Conservation (phyloP, 2,888 invertebrate genomes). For the Trachelus tabidus region DNA sequence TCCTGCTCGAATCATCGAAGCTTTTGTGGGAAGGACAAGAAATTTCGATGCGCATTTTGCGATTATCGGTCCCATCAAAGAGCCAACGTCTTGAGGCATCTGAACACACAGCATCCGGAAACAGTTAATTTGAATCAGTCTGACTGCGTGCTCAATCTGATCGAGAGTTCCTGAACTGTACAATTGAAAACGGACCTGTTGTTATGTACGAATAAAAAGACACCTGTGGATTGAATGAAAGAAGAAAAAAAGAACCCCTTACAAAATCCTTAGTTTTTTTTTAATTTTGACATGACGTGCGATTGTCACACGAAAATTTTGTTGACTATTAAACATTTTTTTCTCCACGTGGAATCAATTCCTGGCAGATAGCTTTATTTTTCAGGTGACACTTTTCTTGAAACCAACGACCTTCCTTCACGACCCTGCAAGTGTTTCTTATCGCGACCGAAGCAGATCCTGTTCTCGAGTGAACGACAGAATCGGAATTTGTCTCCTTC, state of each 20-base stretch:
- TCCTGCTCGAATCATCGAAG: conserved; percentile 31
- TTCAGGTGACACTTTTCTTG: neutral
- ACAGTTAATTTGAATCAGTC: neutral
- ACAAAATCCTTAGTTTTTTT: neutral
- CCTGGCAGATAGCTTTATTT: neutral
- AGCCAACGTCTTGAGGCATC: conserved; percentile 35
- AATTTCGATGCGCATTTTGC: conserved; percentile 36
- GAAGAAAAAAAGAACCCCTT: neutral
- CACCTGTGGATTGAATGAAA: neutral
- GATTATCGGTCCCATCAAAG: conserved; percentile 36
- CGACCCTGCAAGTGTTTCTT: neutral
- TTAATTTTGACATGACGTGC: too few species aligned
- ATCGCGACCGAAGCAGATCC: neutral
- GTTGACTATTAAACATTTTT: neutral
- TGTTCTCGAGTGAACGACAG: neutral
- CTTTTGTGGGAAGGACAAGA: conserved; percentile 36
- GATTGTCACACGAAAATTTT: neutral
- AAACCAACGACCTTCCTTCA: neutral
- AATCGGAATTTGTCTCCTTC: neutral
- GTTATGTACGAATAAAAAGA: neutral
- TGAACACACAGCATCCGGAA: conserved; percentile 27
- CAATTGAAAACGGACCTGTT: neutral
- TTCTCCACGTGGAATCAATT: neutral
- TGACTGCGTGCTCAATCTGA: neutral
- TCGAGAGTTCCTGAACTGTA: neutral